Evolutionary conservation across 2,888 invertebrate genomes (phyloP).

Genomic region (Drosophila mimica): DNA sequence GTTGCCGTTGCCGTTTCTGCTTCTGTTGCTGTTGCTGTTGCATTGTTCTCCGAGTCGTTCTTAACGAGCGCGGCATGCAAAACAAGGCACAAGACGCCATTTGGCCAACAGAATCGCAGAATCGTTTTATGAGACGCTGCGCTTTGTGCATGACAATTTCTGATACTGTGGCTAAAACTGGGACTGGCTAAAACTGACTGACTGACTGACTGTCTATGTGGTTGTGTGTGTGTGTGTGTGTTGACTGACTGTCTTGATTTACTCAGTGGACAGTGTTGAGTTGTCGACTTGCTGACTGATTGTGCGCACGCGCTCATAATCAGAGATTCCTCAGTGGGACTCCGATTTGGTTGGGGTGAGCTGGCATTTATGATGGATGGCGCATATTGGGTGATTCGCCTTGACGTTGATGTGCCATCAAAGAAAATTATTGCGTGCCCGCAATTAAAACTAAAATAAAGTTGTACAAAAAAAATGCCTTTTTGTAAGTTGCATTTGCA

Average conservation of each 20-base stretch:
- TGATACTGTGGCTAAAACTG: slow-evolving; percentile 25
- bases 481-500: slow-evolving; percentile 47
- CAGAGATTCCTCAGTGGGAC: slow-evolving; percentile 56
- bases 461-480: slow-evolving; percentile 43
- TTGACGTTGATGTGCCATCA: slow-evolving; percentile 79
- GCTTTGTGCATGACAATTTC: slow-evolving; percentile 74
- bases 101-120: slow-evolving; percentile 71
- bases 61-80: slow-evolving; percentile 76
- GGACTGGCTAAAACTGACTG: slow-evolving; percentile 8
- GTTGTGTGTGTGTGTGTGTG: neutral
- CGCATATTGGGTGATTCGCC: slow-evolving; percentile 75
- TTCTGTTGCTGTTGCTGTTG: slow-evolving; percentile 32
- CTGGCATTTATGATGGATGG: slow-evolving; percentile 73
- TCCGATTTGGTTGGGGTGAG: slow-evolving; percentile 45
- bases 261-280: slow-evolving; percentile 11
- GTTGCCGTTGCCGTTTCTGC: slow-evolving; percentile 22
- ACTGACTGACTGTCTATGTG: slow-evolving; percentile 15
- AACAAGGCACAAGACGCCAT: slow-evolving; percentile 79
- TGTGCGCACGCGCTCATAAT: slow-evolving; percentile 79
- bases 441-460: slow-evolving; percentile 80
- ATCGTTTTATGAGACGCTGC: slow-evolving; percentile 74
- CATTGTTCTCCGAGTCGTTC: slow-evolving; percentile 70
- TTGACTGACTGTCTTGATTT: slow-evolving; percentile 20
- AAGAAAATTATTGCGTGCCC: slow-evolving; percentile 79
- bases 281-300: slow-evolving; percentile 51